Evolutionary conservation across 2,113 vertebrate species (phyloP).

Genomic region (Balaeniceps rex): DNA sequence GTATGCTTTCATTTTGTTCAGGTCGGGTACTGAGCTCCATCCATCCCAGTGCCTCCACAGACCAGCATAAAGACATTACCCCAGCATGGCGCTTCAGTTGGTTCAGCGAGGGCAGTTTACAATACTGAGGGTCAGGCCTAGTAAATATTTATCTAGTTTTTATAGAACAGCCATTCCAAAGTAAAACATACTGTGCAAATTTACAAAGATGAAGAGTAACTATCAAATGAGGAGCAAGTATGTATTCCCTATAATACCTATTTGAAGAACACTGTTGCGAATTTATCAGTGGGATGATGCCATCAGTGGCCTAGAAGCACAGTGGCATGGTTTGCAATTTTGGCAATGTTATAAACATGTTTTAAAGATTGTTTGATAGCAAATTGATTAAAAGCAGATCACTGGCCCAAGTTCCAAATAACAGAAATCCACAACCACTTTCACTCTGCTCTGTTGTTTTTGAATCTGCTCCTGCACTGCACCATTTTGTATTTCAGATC

Average conservation of each 20-base stretch:
- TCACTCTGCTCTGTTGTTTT: neutral
- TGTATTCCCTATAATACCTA: neutral
- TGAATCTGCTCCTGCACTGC: neutral
- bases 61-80: neutral
- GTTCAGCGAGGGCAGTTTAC: neutral
- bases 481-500: neutral
- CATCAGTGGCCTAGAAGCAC: neutral
- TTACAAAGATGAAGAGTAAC: neutral
- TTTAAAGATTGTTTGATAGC: neutral
- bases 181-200: neutral
- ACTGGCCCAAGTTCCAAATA: neutral
- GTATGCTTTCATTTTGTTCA: neutral
- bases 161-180: neutral
- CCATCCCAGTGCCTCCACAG: neutral
- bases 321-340: neutral
- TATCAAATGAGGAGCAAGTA: neutral
- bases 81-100: accelerated
- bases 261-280: neutral
- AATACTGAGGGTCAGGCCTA: neutral
- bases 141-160: neutral
- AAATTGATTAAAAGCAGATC: neutral
- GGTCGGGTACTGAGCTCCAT: neutral
- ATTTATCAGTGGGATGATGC: neutral
- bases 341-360: neutral
- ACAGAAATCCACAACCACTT: neutral